phyloP scores from a whole-genome alignment of 2,888 invertebrate genomes.

The Kuschelorhynchus macadamiae region DNA sequence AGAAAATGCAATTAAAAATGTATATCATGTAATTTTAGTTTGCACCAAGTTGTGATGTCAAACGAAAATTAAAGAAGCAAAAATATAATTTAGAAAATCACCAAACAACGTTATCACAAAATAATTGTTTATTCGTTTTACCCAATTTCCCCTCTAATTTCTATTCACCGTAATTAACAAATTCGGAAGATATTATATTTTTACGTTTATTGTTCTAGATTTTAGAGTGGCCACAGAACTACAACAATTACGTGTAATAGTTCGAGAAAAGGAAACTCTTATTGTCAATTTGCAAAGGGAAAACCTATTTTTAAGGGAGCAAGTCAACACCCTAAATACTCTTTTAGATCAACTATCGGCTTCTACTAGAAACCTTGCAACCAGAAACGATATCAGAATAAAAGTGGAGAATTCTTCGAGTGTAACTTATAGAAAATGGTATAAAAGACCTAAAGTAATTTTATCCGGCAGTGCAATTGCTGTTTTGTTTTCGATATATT shows the following conservation, averaged over 20 bases:
- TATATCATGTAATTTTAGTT: no score
- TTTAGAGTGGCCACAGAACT: no score
- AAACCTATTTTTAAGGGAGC: slow-evolving; percentile 32
- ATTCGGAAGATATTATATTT: no score
- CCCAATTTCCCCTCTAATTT: no score
- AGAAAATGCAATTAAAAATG: no score
- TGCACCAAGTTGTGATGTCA: no score
- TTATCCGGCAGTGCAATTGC: slow-evolving; percentile 27
- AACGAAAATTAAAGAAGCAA: no score
- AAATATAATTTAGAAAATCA: no score
- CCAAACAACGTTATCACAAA: no score
- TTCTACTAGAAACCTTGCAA: slow-evolving; percentile 15
- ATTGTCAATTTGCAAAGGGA: slow-evolving; percentile 30
- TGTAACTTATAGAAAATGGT: slow-evolving; percentile 29
- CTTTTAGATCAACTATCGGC: slow-evolving; percentile 30
- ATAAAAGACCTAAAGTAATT: slow-evolving; percentile 30
- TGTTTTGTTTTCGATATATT: slow-evolving; percentile 38
- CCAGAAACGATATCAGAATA: slow-evolving; percentile 40
- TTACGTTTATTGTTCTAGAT: no score
- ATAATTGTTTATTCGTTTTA: no score
- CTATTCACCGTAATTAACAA: no score
- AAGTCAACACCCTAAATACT: slow-evolving; percentile 19
- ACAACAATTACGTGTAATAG: slow-evolving; percentile 13
- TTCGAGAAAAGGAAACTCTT: slow-evolving; percentile 19
- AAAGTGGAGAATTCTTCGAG: slow-evolving; percentile 37